These are phyloP conservation scores for Myrmecobius fasciatus DNA, from an alignment of 2,113 vertebrate genomes.

Conservation along the genomic window DNA sequence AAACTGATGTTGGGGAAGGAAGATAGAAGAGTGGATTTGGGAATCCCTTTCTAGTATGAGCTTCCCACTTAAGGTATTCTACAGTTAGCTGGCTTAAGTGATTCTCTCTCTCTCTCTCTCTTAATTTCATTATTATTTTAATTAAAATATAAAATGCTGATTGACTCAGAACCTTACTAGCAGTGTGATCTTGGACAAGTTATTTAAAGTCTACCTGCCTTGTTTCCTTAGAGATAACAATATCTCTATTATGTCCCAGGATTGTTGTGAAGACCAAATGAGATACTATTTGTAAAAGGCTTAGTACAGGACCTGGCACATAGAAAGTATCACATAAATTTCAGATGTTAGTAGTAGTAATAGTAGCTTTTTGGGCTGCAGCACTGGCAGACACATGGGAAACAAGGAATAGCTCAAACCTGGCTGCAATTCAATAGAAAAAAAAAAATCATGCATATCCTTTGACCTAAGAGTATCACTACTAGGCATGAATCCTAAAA, in stretches of 20 bases:
- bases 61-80: slow-evolving; percentile 42
- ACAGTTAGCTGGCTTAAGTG: not conserved
- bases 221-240: not conserved
- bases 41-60: slow-evolving; percentile 5
- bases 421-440: not conserved
- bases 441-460: too few relatives aligned
- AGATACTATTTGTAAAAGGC: not conserved
- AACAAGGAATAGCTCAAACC: not conserved
- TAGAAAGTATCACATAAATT: not conserved
- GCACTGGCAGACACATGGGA: not conserved
- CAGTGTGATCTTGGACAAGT: not conserved
- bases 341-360: not conserved
- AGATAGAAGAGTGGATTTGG: accelerated
- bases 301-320: not conserved
- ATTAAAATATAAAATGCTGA: not conserved
- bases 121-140: not conserved
- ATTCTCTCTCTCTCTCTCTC: not conserved
- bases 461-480: too few relatives aligned
- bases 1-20: not conserved
- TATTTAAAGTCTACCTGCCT: not conserved
- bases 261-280: not conserved
- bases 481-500: too few relatives aligned
- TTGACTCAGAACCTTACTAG: not conserved
- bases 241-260: not conserved
- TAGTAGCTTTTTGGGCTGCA: not conserved